A percentile compares a stretch with the other conserved stretches of the same genome.
Evolutionary conservation across 1,140 invertebrate genomes (phyloP).

Genomic region (Pachypeltis micranthus): DNA sequence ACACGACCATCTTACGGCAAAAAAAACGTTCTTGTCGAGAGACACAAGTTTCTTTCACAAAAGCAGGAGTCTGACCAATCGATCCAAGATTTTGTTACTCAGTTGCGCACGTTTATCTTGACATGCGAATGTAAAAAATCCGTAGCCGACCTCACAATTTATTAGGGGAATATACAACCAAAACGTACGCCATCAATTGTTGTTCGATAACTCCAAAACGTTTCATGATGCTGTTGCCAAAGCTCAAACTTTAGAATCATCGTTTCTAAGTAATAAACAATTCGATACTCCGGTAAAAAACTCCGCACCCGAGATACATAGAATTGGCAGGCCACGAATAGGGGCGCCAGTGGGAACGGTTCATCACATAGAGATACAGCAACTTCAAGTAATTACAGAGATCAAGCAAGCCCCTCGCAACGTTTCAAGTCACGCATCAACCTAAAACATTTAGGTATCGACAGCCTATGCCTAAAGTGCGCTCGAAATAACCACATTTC

Average conservation of each 20-base stretch:
- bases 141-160: no score
- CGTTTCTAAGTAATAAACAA: background rate
- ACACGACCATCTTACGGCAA: no score
- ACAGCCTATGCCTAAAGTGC: background rate
- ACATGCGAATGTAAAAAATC: no score
- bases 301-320: background rate
- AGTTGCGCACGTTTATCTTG: no score
- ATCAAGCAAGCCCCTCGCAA: background rate
- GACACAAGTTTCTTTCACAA: no score
- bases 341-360: background rate
- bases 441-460: background rate
- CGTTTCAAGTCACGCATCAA: background rate
- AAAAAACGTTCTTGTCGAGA: no score
- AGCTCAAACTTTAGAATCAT: background rate
- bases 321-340: background rate
- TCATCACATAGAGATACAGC: background rate
- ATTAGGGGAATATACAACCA: no score
- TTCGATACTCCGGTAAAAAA: background rate
- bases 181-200: no score
- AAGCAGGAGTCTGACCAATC: no score
- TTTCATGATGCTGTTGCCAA: background rate
- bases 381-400: background rate
- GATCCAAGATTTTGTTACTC: no score
- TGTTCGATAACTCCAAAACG: no score
- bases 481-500: background rate